Conservation (phyloP, 2,888 invertebrate genomes). For the Nemurella pictetii region DNA sequence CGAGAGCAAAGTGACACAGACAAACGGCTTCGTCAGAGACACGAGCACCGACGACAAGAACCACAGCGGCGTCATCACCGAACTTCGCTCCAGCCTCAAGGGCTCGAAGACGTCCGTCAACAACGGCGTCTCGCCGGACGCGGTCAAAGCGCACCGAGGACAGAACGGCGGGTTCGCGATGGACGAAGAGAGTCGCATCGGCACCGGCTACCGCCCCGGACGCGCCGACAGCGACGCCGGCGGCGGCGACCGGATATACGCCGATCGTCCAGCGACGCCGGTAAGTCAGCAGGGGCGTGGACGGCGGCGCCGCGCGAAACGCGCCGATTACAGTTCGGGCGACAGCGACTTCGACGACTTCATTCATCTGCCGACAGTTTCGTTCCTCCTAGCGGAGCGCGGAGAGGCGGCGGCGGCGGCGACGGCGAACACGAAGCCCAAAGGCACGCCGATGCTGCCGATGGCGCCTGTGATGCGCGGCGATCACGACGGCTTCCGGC, state of each 20-base stretch:
- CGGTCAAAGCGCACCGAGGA: not conserved
- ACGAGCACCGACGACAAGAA: not conserved
- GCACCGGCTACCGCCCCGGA: not conserved
- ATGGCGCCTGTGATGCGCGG: conserved; percentile 30
- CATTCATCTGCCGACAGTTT: conserved; percentile 32
- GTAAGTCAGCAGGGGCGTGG: conserved; percentile 13
- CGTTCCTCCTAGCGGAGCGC: conserved; percentile 34
- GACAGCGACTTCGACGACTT: conserved; percentile 35
- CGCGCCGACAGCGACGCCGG: not conserved
- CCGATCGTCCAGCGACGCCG: not conserved
- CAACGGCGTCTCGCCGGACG: not conserved
- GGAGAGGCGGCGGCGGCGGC: conserved; percentile 26
- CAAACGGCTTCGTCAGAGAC: conserved; percentile 14
- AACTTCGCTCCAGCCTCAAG: conserved; percentile 33
- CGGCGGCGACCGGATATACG: not conserved
- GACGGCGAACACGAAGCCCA: not conserved
- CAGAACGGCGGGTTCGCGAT: not conserved
- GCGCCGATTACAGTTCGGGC: conserved; percentile 16
- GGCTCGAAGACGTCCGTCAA: not conserved
- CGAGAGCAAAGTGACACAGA: conserved; percentile 30
- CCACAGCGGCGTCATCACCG: conserved; percentile 24
- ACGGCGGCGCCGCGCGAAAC: not conserved
- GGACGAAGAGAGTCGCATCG: not conserved
- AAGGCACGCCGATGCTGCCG: conserved; percentile 31
- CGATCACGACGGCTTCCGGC: not conserved